Percentiles rank a stretch among this genome's conserved stretches.
These are phyloP conservation scores for Syrrhaptes paradoxus DNA, from an alignment of 2,113 vertebrate species.

Conservation along the genomic window DNA sequence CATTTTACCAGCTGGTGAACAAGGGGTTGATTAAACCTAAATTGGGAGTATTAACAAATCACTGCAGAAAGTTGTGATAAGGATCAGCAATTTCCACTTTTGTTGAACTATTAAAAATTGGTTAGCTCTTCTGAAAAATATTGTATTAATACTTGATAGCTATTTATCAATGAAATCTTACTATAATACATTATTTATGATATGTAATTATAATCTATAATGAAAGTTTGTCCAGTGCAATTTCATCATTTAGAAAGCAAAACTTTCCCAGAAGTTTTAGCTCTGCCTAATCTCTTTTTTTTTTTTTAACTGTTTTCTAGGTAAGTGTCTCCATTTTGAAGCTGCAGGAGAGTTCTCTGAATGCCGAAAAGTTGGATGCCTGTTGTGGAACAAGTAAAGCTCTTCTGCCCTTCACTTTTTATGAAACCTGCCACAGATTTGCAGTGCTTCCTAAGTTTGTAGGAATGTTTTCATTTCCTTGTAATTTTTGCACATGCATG, in stretches of 20 bases:
- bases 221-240: background rate
- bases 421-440: background rate
- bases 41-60: background rate
- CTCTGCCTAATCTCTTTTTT: background rate
- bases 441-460: background rate
- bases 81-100: conserved; percentile 41
- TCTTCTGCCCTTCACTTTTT: background rate
- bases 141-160: conserved; percentile 34
- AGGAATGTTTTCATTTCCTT: background rate
- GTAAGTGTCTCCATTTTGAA: conserved; percentile 70
- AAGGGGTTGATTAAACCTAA: conserved; percentile 17
- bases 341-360: background rate
- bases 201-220: conserved; percentile 17
- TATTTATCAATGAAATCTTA: conserved; percentile 26
- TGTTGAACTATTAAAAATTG: conserved; percentile 3
- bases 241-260: background rate
- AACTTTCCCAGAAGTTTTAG: background rate
- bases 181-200: conserved; percentile 30
- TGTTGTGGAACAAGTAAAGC: background rate
- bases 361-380: background rate
- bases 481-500: background rate
- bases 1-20: background rate
- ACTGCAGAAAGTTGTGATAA: conserved; percentile 10
- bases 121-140: conserved; percentile 26
- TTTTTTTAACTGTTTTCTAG: conserved; percentile 32